Conservation (phyloP, 2,113 vertebrate genomes). For the Panthera tigris region DNA sequence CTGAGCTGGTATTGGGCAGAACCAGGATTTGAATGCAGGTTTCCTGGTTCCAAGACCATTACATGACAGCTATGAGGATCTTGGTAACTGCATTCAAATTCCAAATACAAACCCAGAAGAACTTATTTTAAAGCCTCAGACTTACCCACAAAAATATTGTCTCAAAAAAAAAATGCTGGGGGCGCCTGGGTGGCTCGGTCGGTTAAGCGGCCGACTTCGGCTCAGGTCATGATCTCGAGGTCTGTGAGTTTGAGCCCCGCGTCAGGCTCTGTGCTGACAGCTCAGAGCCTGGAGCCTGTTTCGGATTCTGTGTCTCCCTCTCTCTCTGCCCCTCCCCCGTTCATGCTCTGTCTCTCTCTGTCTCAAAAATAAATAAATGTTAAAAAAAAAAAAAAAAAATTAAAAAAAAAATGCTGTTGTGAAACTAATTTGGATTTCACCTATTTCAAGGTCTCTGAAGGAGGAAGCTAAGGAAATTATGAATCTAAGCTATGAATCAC, state of each 20-base stretch:
- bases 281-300: too few species aligned
- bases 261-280: too few species aligned
- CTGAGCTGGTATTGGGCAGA: background rate
- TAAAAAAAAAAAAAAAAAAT: too few species aligned
- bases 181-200: too few species aligned
- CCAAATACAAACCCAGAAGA: conserved; percentile 3
- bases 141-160: background rate
- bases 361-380: too few species aligned
- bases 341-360: too few species aligned
- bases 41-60: conserved; percentile 12
- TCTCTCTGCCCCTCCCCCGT: too few species aligned
- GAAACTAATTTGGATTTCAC: background rate
- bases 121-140: background rate
- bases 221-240: too few species aligned
- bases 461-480: background rate
- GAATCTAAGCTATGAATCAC: background rate
- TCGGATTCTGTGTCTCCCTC: too few species aligned
- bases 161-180: background rate
- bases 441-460: background rate
- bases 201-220: too few species aligned
- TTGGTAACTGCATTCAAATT: background rate
- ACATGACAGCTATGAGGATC: background rate
- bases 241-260: too few species aligned
- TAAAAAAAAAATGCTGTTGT: background rate
- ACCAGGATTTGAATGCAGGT: background rate